Evolutionary conservation across 2,797 vertebrate species (phyloP), one percentile per base, ranked within the genome.

Genomic region (Alfaro cultratus): DNA sequence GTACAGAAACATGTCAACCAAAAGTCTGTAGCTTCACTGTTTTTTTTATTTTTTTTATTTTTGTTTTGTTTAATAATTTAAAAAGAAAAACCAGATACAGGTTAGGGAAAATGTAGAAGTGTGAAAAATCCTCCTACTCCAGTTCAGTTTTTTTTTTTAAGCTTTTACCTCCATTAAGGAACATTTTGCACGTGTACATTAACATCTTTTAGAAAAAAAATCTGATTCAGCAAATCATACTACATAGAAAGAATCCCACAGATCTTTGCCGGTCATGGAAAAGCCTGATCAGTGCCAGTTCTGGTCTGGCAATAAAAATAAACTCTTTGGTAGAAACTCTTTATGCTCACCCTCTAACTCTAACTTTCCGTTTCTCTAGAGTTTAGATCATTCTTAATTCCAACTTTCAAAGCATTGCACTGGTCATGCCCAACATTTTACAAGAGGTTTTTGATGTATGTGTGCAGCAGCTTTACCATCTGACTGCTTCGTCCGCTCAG

Each of bases 401-500:
- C 57, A 41, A 41, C 7, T 21, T 67, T 67, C 9, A 21, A 13
- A 67, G 31, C 15, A 11, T 23, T 1, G 62, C 7, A 11, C 2
- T 21, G 62, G 34, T 39, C 62, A 64, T 10, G 34, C 21, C 62
- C 6, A 1, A 18, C 62, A 1, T 39, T 67, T 68, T 36, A 29
- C 3, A 12, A 68, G 9, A 39, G 34, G 9, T 41, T 34, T 36
- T 9, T 26, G 39, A 62, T n/a, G 34, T 23, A 3, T 34, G n/a
- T 67, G 43, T 5, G 34, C 75, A 29, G 45, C 46, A 73, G 83
- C 96, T 94, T 57, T 94, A 99, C 98, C 96, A 77, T 97, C 97
- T 49, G 95, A 75, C 84, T 94, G 97, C 88, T 93, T 96, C 67
- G 1, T 78, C 90, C 95, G 97, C 74, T 98, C 97, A 9, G 94